Evolutionary conservation across 2,888 invertebrate species (phyloP).

Genomic region (Furcula furcula): DNA sequence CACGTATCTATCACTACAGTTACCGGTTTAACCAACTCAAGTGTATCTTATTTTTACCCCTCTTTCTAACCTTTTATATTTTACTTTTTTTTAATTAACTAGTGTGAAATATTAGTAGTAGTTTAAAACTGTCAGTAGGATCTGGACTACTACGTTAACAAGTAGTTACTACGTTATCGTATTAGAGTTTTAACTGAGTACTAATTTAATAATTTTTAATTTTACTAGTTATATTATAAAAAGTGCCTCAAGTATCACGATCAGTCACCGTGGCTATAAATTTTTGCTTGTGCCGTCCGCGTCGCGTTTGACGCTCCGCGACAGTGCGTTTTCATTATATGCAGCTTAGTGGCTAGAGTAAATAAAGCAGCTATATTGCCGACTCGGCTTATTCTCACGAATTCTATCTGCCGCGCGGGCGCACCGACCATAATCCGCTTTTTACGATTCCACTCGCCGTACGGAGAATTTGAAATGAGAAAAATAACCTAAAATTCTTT

Average conservation of each 20-base stretch:
- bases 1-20: too few relatives aligned
- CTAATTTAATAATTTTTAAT: too few relatives aligned
- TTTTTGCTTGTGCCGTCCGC: slow-evolving; percentile 60
- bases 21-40: too few relatives aligned
- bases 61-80: too few relatives aligned
- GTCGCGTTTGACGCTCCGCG: slow-evolving; percentile 69
- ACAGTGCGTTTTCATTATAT: slow-evolving; percentile 82
- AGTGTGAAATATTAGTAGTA: too few relatives aligned
- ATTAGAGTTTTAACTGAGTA: too few relatives aligned
- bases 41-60: too few relatives aligned
- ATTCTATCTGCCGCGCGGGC: slow-evolving; percentile 68
- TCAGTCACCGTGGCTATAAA: slow-evolving; percentile 31
- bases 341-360: slow-evolving; percentile 78
- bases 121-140: too few relatives aligned
- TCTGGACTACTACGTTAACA: too few relatives aligned
- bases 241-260: slow-evolving; percentile 47
- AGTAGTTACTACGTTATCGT: too few relatives aligned
- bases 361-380: slow-evolving; percentile 79
- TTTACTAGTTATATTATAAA: too few relatives aligned
- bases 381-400: slow-evolving; percentile 69
- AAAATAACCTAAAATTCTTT: slow-evolving; percentile 73
- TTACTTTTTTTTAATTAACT: too few relatives aligned
- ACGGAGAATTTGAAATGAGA: slow-evolving; percentile 77
- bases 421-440: slow-evolving; percentile 75
- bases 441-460: slow-evolving; percentile 77